A percentile compares a stretch with the other conserved stretches of the same genome.
phyloP scores from a whole-genome alignment of 2,888 invertebrate species.

The Epirrhoe tristata region DNA sequence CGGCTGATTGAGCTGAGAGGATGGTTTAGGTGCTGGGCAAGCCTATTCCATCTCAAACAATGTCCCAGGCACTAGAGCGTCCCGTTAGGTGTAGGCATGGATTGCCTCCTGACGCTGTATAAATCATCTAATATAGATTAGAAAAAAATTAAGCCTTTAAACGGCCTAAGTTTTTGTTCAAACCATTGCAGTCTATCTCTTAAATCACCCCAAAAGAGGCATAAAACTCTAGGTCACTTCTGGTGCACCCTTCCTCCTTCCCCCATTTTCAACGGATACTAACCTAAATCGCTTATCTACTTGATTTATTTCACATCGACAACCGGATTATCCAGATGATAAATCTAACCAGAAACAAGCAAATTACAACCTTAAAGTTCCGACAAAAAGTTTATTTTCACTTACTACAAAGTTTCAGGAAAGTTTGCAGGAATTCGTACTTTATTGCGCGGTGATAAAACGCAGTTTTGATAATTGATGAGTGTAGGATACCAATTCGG shows the following conservation, averaged over 20 bases:
- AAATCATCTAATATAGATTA: too few relatives aligned
- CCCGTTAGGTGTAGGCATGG: too few relatives aligned
- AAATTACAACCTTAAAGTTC: slow-evolving; percentile 22
- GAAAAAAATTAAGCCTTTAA: too few relatives aligned
- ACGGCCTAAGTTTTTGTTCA: too few relatives aligned
- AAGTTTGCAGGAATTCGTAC: slow-evolving; percentile 27
- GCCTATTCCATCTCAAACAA: too few relatives aligned
- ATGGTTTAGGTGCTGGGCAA: too few relatives aligned
- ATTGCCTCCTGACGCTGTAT: too few relatives aligned
- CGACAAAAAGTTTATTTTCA: slow-evolving; percentile 18
- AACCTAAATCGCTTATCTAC: slow-evolving; percentile 41
- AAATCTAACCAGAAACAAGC: slow-evolving; percentile 30
- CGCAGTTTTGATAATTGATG: slow-evolving; percentile 24
- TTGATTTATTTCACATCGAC: slow-evolving; percentile 45
- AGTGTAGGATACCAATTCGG: slow-evolving; percentile 59
- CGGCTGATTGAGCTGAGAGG: too few relatives aligned
- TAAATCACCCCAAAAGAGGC: not conserved
- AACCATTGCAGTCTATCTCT: too few relatives aligned
- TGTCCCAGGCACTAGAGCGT: too few relatives aligned
- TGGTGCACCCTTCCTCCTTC: slow-evolving; percentile 17
- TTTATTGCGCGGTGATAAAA: slow-evolving; percentile 18
- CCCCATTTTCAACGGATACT: slow-evolving; percentile 30
- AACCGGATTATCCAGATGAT: slow-evolving; percentile 45
- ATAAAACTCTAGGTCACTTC: not conserved
- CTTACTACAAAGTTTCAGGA: not conserved